phyloP scores from a whole-genome alignment of 2,113 vertebrate species.

The Odontesthes bonariensis region DNA sequence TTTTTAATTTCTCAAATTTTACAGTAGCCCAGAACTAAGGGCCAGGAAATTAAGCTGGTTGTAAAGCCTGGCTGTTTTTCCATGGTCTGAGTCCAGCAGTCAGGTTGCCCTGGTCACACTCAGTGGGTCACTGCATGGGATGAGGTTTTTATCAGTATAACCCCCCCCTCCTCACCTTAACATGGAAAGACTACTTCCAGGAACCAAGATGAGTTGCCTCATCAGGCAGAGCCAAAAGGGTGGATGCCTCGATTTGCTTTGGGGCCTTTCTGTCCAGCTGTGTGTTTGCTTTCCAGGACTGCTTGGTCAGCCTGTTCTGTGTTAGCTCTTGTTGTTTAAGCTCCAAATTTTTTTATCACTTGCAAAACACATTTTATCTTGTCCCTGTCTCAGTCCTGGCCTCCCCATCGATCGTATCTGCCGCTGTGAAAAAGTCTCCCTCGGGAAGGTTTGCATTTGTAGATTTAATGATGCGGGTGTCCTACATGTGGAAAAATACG shows the following conservation, averaged over 20 bases:
- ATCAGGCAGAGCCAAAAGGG: conserved; percentile 19
- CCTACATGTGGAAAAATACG: not conserved
- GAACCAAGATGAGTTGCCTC: conserved; percentile 46
- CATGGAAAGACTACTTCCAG: conserved; percentile 38
- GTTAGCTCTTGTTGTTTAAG: conserved; percentile 60
- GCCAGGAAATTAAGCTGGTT: not conserved
- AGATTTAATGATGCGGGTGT: not conserved
- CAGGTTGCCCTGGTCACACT: conserved; percentile 43
- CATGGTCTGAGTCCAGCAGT: conserved; percentile 18
- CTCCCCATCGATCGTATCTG: conserved; percentile 55
- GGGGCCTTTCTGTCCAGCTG: conserved; percentile 27
- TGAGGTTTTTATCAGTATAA: not conserved
- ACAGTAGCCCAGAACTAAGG: not conserved
- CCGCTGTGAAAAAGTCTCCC: conserved; percentile 1
- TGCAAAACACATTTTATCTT: conserved; percentile 70
- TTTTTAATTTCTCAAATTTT: not conserved
- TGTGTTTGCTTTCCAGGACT: conserved; percentile 65
- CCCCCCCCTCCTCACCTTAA: not conserved
- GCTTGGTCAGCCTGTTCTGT: conserved; percentile 65
- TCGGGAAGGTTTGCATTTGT: conserved; percentile 15
- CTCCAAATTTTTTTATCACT: conserved; percentile 58
- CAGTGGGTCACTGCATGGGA: conserved; percentile 25
- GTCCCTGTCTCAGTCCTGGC: conserved; percentile 43
- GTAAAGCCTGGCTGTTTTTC: conserved; percentile 16
- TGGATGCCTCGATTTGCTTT: conserved; percentile 36